A percentile compares a stretch with the other conserved stretches of the same genome.
Evolutionary conservation across 2,113 vertebrate genomes (phyloP).

Genomic region (Phyllostomus discolor): DNA sequence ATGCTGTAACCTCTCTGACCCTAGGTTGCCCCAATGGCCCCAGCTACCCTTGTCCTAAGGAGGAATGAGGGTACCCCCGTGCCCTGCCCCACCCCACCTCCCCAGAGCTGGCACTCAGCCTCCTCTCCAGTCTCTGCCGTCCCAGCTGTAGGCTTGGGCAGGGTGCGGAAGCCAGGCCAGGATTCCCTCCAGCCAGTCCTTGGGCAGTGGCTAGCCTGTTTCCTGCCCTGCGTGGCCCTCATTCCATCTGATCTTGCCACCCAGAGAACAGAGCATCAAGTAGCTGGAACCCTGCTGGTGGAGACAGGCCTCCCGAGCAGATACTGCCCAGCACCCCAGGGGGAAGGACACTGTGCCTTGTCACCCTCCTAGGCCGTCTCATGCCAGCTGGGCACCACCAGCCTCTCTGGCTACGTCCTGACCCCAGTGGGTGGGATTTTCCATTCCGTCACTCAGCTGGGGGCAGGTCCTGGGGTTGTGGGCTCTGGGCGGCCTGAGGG

Average conservation of each 20-base stretch:
- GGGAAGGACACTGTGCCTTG: background rate
- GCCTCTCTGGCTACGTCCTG: conserved; percentile 15
- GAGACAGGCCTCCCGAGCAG: background rate
- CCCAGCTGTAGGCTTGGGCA: background rate
- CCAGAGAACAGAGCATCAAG: background rate
- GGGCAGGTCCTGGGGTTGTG: conserved; percentile 1
- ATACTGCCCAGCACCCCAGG: background rate
- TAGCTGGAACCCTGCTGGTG: background rate
- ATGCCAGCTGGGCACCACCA: background rate
- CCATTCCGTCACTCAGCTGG: conserved; percentile 44
- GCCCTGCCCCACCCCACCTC: background rate
- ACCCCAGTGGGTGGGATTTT: conserved; percentile 57
- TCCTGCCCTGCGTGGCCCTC: background rate
- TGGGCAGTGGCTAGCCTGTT: background rate
- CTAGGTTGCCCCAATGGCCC: background rate
- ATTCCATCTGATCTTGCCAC: background rate
- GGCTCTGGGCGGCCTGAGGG: conserved; percentile 21
- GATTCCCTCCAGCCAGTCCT: background rate
- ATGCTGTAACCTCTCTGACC: background rate
- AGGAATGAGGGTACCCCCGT: background rate
- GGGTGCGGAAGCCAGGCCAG: background rate
- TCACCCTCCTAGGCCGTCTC: conserved; percentile 34
- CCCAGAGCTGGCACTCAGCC: background rate
- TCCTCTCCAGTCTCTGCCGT: background rate
- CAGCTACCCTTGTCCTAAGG: background rate